Evolutionary conservation across 1,140 invertebrate species (phyloP), one percentile per base, ranked within the genome.

Genomic region (Drosophila littoralis): DNA sequence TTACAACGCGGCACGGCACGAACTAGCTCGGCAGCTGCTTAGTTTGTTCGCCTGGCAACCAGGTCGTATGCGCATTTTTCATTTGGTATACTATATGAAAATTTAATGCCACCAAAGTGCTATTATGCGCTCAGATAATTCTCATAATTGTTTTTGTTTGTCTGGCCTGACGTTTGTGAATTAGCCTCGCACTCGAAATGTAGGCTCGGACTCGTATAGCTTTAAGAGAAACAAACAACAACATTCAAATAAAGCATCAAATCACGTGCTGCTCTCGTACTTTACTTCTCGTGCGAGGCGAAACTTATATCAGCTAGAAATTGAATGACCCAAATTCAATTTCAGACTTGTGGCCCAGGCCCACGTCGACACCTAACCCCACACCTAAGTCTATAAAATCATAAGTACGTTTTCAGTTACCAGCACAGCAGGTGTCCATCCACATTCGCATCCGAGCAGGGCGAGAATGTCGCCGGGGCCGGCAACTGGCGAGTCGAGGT

Each of bases 401-500:
- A 77, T 89, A 84, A 89, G 84, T 89, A 89, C 77, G 84, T 89
- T 89, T 89, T 79, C 84, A 90, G 84, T 84, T 89, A 90, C 85
- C 80, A 81, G 65, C 84, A 46, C 84, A 84, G 84, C 81, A 80
- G 82, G 82, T 77, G 71, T 28, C 80, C 77, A 57, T 42, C 81
- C 59, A 45, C 48, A 72, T 38, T 33, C 35, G 28, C 17, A 48
- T 55, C 12, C 48, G 12, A 35, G 46, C 10, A 67, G 28, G 33
- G 40, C 13, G 17, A 46, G 15, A 15, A 45, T 48, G 59, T 54
- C 46, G 33, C 10, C 28, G 65, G 54, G 48, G 52, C 60, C 38
- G 9, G 17, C 36, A 48, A 32, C 22, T 66, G 46, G 33, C 32
- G n/a, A 42, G 13, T 17, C 43, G 66, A 79, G 59, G 81, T 83